Base-by-base conservation (phyloP, 2,888 invertebrate species). In the Eulithis prunata region DNA sequence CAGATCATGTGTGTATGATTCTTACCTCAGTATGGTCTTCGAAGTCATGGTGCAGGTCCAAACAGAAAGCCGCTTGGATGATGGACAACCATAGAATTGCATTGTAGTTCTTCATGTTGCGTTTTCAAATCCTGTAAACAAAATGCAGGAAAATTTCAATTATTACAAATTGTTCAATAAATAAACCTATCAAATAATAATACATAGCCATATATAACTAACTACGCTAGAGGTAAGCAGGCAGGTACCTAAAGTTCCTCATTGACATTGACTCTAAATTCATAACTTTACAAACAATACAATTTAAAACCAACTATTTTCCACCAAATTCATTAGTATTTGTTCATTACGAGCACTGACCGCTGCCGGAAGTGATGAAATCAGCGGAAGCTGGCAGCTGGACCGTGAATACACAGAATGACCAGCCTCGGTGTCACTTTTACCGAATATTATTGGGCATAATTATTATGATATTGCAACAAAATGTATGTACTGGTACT, bases 281-380 rank as follows among this genome's bases (percentile, higher is more conserved):
- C 11, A 54, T 13, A 54, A 55, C 49, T 28, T 43, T 14, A 1
- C 5, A 12, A 12, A 49, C 32, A 57, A 57, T 60, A 51, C 13
- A 47, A 46, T 21, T 28, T 51, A 38, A 60, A 53, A 53, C 53
- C 53, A 52, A 53, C 6, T 38, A 57, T 49, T 8, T 32, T 45
- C 52, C 8, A 43, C 21, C 28, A 8, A 47, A 61, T 6, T 68
- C 62, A 69, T 65, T 67, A 69, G 70, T 41, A 61, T 59, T 67
- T 57, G 57, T 65, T 69, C 56, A 65, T 68, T 60, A 69, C 65
- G 62, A 59, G 54, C 69, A 62, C 36, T 64, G 61, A 69, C 71
- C 70, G 70, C 58, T 10, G 13, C n/a, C 86, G 89, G 89, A 89
- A 87, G 77, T 88, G 90, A 89, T 88, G 90, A 86, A 89, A 91